Conservation (phyloP, 2,888 invertebrate genomes). For the Ceratothoa steindachneri region DNA sequence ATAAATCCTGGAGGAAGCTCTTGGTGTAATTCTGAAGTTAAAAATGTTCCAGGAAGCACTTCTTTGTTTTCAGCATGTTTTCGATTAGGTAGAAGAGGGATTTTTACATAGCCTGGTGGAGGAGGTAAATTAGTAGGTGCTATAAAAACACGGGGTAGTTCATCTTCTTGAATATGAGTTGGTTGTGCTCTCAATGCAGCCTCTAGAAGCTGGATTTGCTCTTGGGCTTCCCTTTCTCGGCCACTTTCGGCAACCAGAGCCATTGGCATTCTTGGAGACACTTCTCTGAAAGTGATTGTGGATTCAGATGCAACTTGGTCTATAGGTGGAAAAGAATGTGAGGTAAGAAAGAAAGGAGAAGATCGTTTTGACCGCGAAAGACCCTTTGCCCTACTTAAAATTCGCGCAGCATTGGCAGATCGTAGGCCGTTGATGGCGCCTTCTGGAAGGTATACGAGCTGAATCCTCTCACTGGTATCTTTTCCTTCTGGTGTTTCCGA, state of each 20-base stretch:
- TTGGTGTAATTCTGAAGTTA: conserved; percentile 30
- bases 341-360: neutral
- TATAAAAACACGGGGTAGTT: conserved; percentile 42
- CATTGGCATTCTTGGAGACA: conserved; percentile 20
- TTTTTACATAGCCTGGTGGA: conserved; percentile 47
- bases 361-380: neutral
- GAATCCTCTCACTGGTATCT: conserved; percentile 20
- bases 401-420: conserved; percentile 21
- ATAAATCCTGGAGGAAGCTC: conserved; percentile 43
- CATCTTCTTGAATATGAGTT: conserved; percentile 3
- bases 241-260: conserved; percentile 36
- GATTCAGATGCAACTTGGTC: neutral
- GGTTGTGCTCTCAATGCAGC: conserved; percentile 30
- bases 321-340: neutral
- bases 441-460: conserved; percentile 40
- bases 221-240: conserved; percentile 31
- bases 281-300: neutral
- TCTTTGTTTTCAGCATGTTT: conserved; percentile 13
- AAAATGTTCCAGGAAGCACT: conserved; percentile 38
- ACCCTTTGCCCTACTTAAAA: conserved; percentile 4
- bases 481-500: neutral
- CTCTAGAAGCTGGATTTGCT: conserved; percentile 38
- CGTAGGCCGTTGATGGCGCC: conserved; percentile 26
- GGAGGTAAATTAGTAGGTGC: conserved; percentile 44
- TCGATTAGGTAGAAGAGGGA: conserved; percentile 34